Evolutionary conservation across 2,113 vertebrate genomes (phyloP).

Genomic region (Neogobius melanostomus): DNA sequence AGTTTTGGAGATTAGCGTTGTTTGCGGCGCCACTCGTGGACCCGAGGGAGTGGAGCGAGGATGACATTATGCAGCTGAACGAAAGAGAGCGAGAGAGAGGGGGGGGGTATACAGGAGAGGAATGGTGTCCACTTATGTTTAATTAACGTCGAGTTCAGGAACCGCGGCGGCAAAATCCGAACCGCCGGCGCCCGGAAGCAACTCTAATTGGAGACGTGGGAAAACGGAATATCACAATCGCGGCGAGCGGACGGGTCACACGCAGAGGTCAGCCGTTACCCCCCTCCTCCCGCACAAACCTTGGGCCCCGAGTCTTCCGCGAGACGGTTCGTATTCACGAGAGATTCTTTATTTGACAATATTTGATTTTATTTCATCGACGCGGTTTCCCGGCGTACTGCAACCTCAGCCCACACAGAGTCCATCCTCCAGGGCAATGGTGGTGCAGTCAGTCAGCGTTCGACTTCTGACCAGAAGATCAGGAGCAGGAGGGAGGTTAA

Average conservation of each 20-base stretch:
- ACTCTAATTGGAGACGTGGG: conserved; percentile 66
- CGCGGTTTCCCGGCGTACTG: too few relatives aligned
- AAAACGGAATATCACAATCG: conserved; percentile 40
- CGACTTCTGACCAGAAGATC: too few relatives aligned
- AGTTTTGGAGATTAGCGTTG: conserved; percentile 23
- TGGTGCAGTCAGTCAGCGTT: too few relatives aligned
- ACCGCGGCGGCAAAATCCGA: conserved; percentile 52
- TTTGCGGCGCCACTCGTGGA: conserved; percentile 39
- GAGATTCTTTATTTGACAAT: too few relatives aligned
- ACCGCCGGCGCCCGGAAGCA: conserved; percentile 47
- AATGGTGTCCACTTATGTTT: conserved; percentile 66
- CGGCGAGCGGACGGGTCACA: conserved; percentile 60
- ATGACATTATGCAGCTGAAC: conserved; percentile 40
- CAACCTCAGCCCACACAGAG: conserved; percentile 49
- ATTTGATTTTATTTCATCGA: too few relatives aligned
- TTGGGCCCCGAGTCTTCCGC: too few relatives aligned
- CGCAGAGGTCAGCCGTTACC: conserved; percentile 64
- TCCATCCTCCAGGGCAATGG: conserved; percentile 9
- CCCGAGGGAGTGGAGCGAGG: conserved; percentile 28
- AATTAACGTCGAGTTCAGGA: conserved; percentile 72
- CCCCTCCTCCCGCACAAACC: too few relatives aligned
- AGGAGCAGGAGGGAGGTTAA: too few relatives aligned
- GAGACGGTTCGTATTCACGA: too few relatives aligned
- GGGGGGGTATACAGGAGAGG: conserved; percentile 2
- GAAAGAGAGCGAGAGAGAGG: conserved; percentile 35